These are phyloP conservation scores for Onthophagus taurus DNA, from an alignment of 1,140 invertebrate genomes.

Conservation along the genomic window DNA sequence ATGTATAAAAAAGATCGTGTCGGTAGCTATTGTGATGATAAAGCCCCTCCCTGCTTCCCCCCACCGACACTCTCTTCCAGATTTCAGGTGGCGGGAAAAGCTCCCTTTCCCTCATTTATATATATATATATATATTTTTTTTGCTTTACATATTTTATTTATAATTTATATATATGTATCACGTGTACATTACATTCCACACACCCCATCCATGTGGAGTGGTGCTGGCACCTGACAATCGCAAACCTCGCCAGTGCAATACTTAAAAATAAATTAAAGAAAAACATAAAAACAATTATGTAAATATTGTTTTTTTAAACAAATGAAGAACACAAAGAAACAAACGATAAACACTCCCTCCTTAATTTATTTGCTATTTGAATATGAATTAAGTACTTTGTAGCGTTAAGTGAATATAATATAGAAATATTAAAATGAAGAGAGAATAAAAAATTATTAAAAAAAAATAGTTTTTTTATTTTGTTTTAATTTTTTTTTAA, in stretches of 20 bases:
- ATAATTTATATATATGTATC: constrained; percentile 37
- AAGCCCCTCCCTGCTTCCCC: constrained; percentile 16
- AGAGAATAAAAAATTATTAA: constrained; percentile 15
- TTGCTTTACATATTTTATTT: constrained; percentile 31
- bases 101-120: constrained; percentile 32
- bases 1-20: too few relatives aligned
- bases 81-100: constrained; percentile 7
- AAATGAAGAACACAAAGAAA: too few relatives aligned
- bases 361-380: constrained; percentile 18
- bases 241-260: constrained; percentile 35
- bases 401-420: constrained; percentile 16
- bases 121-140: not conserved
- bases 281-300: too few relatives aligned
- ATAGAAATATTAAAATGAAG: too few relatives aligned
- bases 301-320: too few relatives aligned
- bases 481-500: not conserved
- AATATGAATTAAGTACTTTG: constrained; percentile 13
- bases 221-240: constrained; percentile 33
- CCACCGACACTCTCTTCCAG: too few relatives aligned
- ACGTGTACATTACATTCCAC: constrained; percentile 35
- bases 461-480: constrained; percentile 14
- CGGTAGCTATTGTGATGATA: constrained; percentile 36
- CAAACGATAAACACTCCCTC: constrained; percentile 13
- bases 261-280: constrained; percentile 14
- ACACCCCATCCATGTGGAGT: constrained; percentile 30